phyloP scores from a whole-genome alignment of 2,113 vertebrate species.

The Petrocephalus zakoni region DNA sequence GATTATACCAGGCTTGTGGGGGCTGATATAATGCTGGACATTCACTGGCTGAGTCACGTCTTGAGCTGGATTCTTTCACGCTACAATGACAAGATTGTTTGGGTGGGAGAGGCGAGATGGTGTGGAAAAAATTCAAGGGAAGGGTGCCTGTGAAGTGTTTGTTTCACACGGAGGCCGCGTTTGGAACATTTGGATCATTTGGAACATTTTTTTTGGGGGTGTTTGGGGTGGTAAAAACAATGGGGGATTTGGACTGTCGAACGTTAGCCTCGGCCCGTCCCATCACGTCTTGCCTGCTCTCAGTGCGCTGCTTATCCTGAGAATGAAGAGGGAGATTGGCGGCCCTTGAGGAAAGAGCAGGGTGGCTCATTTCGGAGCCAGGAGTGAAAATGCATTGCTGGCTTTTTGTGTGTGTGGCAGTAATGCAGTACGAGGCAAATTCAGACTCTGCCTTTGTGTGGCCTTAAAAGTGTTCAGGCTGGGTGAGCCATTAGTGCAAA shows the following conservation, averaged over 20 bases:
- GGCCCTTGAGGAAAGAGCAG: constrained; percentile 28
- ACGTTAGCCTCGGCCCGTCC: constrained; percentile 38
- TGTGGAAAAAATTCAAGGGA: constrained; percentile 76
- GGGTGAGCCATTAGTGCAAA: not conserved
- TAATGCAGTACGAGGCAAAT: not conserved
- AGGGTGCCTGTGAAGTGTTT: constrained; percentile 48
- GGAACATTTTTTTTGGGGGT: not conserved
- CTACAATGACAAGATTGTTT: constrained; percentile 72
- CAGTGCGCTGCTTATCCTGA: constrained; percentile 41
- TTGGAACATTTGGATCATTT: constrained; percentile 40
- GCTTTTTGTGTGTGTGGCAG: constrained; percentile 25
- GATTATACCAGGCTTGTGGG: constrained; percentile 59
- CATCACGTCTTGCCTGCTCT: constrained; percentile 37
- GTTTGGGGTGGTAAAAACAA: constrained; percentile 26
- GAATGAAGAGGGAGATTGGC: constrained; percentile 46
- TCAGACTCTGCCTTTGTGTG: not conserved
- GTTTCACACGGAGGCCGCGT: constrained; percentile 51
- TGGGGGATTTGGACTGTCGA: constrained; percentile 50
- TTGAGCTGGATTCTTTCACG: constrained; percentile 37
- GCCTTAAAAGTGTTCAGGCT: not conserved
- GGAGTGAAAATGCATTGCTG: constrained; percentile 31
- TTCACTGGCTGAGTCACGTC: constrained; percentile 59
- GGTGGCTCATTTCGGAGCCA: constrained; percentile 37
- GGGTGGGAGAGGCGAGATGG: constrained; percentile 54
- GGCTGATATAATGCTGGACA: constrained; percentile 70